Evolutionary conservation across 92 coral and sea anemone genomes (phyloP).

Genomic region (Hydrozoanthus gracilis): DNA sequence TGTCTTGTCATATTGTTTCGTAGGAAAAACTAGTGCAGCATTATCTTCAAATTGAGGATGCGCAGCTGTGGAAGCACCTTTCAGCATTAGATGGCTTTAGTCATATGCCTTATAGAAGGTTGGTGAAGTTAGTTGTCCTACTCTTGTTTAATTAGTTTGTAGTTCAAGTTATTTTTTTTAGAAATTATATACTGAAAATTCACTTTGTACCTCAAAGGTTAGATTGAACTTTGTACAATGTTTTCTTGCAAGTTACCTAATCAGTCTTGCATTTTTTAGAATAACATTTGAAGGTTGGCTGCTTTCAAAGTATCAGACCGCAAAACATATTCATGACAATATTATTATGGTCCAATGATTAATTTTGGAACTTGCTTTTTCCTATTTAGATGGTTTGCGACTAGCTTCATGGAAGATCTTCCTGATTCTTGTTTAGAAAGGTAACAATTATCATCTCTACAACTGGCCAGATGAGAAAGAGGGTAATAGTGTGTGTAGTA

Average conservation of each 20-base stretch:
- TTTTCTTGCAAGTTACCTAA: too few relatives aligned
- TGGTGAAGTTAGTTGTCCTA: background rate
- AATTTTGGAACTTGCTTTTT: background rate
- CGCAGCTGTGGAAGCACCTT: conserved; percentile 70
- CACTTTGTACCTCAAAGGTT: too few relatives aligned
- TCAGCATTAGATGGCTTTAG: conserved; percentile 66
- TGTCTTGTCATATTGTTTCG: background rate
- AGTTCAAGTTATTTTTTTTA: too few relatives aligned
- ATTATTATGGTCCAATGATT: background rate
- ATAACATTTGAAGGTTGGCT: too few relatives aligned
- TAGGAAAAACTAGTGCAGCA: conserved; percentile 81
- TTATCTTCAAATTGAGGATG: conserved; percentile 79
- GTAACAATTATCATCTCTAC: conserved; percentile 38
- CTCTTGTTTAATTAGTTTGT: too few relatives aligned
- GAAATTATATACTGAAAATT: too few relatives aligned
- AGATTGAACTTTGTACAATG: too few relatives aligned
- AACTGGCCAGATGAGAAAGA: too few relatives aligned
- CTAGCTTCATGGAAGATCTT: conserved; percentile 89
- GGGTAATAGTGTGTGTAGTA: too few relatives aligned
- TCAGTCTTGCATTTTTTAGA: too few relatives aligned
- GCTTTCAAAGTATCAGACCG: too few relatives aligned
- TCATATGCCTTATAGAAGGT: conserved; percentile 84
- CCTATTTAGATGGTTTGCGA: conserved; percentile 87
- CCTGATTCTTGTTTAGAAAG: conserved; percentile 97
- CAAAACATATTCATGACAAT: too few relatives aligned